Base-by-base conservation (phyloP, 2,113 vertebrate species). In the Daubentonia madagascariensis region DNA sequence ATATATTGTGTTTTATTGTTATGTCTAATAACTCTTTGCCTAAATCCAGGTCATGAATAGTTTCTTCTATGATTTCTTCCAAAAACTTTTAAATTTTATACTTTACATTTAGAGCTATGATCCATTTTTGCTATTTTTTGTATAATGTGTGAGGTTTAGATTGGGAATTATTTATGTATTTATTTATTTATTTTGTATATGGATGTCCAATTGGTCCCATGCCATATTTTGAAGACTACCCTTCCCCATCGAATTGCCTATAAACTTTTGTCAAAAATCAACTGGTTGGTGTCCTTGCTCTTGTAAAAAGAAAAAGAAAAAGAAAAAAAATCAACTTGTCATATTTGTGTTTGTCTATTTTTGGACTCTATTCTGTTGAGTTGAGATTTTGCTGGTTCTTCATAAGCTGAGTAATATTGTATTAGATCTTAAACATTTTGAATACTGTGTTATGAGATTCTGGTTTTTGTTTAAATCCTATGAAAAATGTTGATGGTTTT, bases 331-430 rank as follows among this genome's bases (percentile, higher is more conserved):
- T 83, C 63, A 95, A 76, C 37, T 85, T 37, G 2, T 35, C 8
- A 65, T 72, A 63, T 91, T 89, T 80, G n/a, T 70, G 3, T 25
- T 91, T 50, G 32, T 75, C 48, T 83, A 57, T 79, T 75, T 90
- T 81, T 73, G 48, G 57, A 89, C 35, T 67, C 18, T 52, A 0
- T 57, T 92, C n/a, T 78, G 11, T 59, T 65, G 30, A 37, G 50
- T 50, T 50, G 28, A 96, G 43, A 57, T 35, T 94, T 96, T 92
- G 70, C 52, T 73, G 35, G n/a, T 83, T 83, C 76, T 81, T 96
- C n/a, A 48, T 68, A 23, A 59, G 18, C 13, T 95, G 32, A 85
- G 22, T 59, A 52, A 78, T 32, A 84, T n/a, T 92, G 52, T 68
- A n/a, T 85, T 50, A 45, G 68, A 80, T 63, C 2, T n/a, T 86